Percentiles rank a stretch among this genome's conserved stretches.
phyloP scores from a whole-genome alignment of 2,113 vertebrate genomes.

The Onychorhynchus coronatus region DNA sequence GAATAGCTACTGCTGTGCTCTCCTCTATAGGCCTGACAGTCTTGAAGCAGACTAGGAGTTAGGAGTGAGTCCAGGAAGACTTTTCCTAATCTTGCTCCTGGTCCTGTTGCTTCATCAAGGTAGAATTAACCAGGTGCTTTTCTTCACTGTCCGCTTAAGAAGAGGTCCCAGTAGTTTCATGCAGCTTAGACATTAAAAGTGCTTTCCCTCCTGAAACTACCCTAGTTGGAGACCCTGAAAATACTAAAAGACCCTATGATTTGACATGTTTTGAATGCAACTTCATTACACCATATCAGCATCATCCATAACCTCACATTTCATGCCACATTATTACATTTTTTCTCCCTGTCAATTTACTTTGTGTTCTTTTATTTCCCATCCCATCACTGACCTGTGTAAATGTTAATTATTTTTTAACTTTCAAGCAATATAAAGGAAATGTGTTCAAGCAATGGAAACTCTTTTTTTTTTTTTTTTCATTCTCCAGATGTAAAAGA shows the following conservation, averaged over 20 bases:
- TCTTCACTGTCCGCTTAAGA: not conserved
- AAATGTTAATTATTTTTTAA: not conserved
- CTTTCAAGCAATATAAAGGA: not conserved
- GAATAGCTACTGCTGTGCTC: not conserved
- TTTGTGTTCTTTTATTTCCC: not conserved
- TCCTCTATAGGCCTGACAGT: not conserved
- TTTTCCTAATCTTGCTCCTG: not conserved
- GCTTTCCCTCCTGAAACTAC: not conserved
- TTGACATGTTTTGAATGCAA: not conserved
- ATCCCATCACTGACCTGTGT: not conserved
- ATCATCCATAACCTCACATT: rapidly evolving
- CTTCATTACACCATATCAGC: not conserved
- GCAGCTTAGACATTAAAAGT: not conserved
- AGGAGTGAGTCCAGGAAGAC: not conserved
- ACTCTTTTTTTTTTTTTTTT: not conserved
- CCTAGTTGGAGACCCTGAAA: not conserved
- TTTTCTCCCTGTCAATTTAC: not conserved
- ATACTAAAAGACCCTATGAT: not conserved
- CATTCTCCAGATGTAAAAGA: not conserved
- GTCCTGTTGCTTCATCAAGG: not conserved
- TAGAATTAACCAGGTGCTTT: not conserved
- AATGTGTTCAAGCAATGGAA: not conserved
- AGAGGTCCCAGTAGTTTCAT: not conserved
- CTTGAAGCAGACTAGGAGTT: not conserved
- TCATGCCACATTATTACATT: not conserved